These are phyloP conservation scores for Drosophila longiperda DNA, from an alignment of 2,888 invertebrate genomes.

Conservation along the genomic window DNA sequence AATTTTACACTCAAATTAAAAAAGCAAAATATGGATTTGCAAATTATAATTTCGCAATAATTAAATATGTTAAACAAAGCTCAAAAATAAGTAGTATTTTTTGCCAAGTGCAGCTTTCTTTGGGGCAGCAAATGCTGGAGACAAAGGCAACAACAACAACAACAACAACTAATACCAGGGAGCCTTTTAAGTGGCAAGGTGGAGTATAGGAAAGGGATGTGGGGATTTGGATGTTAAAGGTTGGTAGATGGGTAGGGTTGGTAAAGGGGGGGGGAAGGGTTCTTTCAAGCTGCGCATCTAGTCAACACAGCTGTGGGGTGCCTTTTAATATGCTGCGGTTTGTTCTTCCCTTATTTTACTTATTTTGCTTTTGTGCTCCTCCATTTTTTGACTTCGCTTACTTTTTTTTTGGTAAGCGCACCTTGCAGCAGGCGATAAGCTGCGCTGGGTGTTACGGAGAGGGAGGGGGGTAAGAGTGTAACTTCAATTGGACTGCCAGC, in stretches of 20 bases:
- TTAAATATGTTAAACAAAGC: background rate
- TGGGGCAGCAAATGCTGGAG: conserved; percentile 49
- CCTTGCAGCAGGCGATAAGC: conserved; percentile 74
- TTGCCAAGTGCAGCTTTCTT: conserved; percentile 36
- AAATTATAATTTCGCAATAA: background rate
- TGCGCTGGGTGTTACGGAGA: conserved; percentile 28
- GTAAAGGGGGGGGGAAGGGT: background rate
- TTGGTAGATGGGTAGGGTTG: background rate
- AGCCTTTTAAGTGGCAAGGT: conserved; percentile 62
- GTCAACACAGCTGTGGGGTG: conserved; percentile 65
- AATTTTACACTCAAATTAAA: too few relatives aligned
- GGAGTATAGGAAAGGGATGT: background rate
- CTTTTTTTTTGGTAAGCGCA: conserved; percentile 60
- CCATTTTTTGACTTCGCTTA: conserved; percentile 15
- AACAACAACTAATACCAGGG: conserved; percentile 28
- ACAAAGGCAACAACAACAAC: conserved; percentile 27
- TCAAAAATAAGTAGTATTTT: background rate
- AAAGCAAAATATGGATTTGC: too few relatives aligned
- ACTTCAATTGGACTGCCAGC: conserved; percentile 21
- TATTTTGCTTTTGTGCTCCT: conserved; percentile 19
- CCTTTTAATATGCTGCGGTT: conserved; percentile 80
- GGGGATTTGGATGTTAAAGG: too few relatives aligned
- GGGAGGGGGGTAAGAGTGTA: background rate
- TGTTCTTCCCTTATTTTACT: conserved; percentile 54
- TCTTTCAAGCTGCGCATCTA: conserved; percentile 58